Base-by-base conservation (phyloP, 2,888 invertebrate genomes). In the Melieria omissa region DNA sequence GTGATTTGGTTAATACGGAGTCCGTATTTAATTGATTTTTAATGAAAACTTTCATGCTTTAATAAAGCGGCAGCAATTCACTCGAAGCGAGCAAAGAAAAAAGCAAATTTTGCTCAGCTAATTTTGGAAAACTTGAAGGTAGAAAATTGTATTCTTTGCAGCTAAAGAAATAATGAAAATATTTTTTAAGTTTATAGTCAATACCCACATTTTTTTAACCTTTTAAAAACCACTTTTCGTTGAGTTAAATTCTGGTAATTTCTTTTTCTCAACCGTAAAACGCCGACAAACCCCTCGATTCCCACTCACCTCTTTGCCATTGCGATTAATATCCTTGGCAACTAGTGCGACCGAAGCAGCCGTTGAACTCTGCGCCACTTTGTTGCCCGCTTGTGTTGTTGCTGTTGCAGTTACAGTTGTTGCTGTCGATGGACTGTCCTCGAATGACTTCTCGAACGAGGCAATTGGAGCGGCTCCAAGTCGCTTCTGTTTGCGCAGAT, bases 401-500 rank as follows among this genome's bases (percentile, higher is more conserved):
- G 65, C 14, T 74, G 74, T 29, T 69, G 62, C 52, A 29, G 14
- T 54, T n/a, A 60, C 46, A 46, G 74, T 65, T 52, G 63, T 65
- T 45, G 64, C 64, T 71, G 77, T 63, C 62, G 82, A 49, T 72
- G 80, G 77, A 77, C 79, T 83, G 77, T 86, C 86, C 79, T 86
- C 86, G 78, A 86, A 86, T 77, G 86, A 86, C 78, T 86, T 86
- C 90, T 96, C 96, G 89, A 96, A 95, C 83, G 96, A 96, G 86
- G 96, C 96, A 88, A 96, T 94, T 85, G 96, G 96, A 84, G 96
- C 96, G 85, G 95, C 95, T 86, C 96, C 96, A 89, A 94, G 93
- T 88, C 94, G 93, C 89, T 92, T 91, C 89, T 93, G 93, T 79
- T 86, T 86, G 72, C 83, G 82, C 60, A 79, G 77, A 82, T 86